These are phyloP conservation scores for Corythoichthys intestinalis DNA, from an alignment of 2,113 vertebrate species.

Conservation along the genomic window DNA sequence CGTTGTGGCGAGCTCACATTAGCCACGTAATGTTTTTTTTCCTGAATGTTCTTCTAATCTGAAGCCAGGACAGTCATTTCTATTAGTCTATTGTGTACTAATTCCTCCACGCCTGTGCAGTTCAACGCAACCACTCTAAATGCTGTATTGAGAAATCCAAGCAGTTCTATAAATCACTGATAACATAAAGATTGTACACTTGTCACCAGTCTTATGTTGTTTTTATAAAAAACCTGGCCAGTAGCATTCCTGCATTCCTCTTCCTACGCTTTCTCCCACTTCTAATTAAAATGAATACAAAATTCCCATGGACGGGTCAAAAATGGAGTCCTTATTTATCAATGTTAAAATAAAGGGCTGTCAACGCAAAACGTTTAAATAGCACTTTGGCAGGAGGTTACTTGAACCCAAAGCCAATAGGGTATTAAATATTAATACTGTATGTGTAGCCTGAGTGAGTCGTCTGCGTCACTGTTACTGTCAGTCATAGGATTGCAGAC, in stretches of 20 bases:
- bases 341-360: neutral
- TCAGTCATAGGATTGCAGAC: neutral
- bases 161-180: no score
- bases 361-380: neutral
- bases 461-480: neutral
- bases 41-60: neutral
- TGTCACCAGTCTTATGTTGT: neutral
- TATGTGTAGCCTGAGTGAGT: neutral
- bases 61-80: no score
- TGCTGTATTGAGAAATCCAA: no score
- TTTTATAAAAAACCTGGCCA: conserved; percentile 8
- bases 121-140: no score
- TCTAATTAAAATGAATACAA: neutral
- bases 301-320: neutral
- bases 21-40: conserved; percentile 26
- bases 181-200: no score
- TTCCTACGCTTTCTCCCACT: neutral
- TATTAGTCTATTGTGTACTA: no score
- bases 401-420: neutral
- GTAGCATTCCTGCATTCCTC: conserved; percentile 30
- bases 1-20: conserved; percentile 38
- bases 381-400: neutral
- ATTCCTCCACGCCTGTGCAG: no score
- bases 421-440: neutral
- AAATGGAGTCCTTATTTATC: neutral